phyloP scores from a whole-genome alignment of 2,113 vertebrate species.

The Leucopsar rothschildi region DNA sequence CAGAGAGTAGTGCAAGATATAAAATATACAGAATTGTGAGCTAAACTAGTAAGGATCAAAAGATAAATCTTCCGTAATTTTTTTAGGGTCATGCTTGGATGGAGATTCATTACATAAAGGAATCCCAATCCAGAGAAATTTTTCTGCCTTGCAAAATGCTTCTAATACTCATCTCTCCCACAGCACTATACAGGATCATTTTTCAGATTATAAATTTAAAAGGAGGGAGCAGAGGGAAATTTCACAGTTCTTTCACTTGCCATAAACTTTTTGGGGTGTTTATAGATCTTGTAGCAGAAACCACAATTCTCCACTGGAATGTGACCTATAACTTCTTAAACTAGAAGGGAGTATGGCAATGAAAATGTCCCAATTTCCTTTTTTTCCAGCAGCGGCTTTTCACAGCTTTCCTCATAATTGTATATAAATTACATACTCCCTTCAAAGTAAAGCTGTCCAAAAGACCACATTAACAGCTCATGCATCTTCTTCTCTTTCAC shows the following conservation, averaged over 20 bases:
- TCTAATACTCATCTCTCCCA: not conserved
- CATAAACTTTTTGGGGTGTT: not conserved
- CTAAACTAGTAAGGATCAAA: not conserved
- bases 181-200: not conserved
- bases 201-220: slow-evolving; percentile 14
- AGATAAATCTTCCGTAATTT: not conserved
- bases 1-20: not conserved
- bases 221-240: not conserved
- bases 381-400: slow-evolving; percentile 39
- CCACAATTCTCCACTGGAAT: not conserved
- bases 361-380: slow-evolving; percentile 28
- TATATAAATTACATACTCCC: slow-evolving; percentile 50
- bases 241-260: not conserved
- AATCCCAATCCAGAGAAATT: not conserved
- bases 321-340: slow-evolving; percentile 12
- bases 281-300: slow-evolving; percentile 15
- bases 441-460: slow-evolving; percentile 53
- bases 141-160: not conserved
- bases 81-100: not conserved
- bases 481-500: slow-evolving; percentile 55
- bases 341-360: not conserved
- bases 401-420: slow-evolving; percentile 53
- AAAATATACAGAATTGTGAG: not conserved
- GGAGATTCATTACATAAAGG: not conserved
- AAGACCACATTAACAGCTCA: slow-evolving; percentile 19